Evolutionary conservation across 2,888 invertebrate species (phyloP).

Genomic region (Netelia melanura): DNA sequence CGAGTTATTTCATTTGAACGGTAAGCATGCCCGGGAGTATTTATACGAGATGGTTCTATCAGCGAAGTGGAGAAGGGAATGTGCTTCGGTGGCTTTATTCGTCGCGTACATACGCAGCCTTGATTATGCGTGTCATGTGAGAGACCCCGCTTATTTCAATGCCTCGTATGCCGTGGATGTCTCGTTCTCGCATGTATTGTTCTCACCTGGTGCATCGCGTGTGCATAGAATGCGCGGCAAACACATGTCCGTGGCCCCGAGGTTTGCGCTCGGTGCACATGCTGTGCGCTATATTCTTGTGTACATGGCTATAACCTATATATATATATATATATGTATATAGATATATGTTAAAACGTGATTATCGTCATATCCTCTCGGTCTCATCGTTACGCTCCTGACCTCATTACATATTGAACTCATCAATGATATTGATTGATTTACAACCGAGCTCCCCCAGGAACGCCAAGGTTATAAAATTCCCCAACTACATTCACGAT

Average conservation of each 20-base stretch:
- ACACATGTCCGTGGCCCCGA: conserved; percentile 16
- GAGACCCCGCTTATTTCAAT: conserved; percentile 17
- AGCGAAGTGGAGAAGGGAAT: too few relatives aligned
- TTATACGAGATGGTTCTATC: too few relatives aligned
- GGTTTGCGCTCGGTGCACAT: conserved; percentile 4
- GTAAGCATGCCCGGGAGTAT: too few relatives aligned
- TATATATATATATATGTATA: neutral
- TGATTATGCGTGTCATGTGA: neutral
- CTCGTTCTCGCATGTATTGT: conserved; percentile 19
- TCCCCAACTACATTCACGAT: neutral
- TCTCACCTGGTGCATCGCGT: neutral
- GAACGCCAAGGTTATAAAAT: neutral
- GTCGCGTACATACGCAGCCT: neutral
- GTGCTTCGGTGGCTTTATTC: too few relatives aligned
- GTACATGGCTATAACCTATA: neutral
- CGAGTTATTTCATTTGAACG: too few relatives aligned
- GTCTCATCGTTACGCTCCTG: neutral
- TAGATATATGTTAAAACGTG: neutral
- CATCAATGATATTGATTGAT: conserved; percentile 8
- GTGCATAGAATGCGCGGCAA: conserved; percentile 7
- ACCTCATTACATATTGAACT: conserved; percentile 6
- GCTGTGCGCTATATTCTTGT: neutral
- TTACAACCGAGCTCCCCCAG: neutral
- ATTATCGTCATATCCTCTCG: conserved; percentile 22
- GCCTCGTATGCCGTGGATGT: conserved; percentile 16